Evolutionary conservation across 1,140 invertebrate species (phyloP).

Genomic region (Procambarus virginalis): DNA sequence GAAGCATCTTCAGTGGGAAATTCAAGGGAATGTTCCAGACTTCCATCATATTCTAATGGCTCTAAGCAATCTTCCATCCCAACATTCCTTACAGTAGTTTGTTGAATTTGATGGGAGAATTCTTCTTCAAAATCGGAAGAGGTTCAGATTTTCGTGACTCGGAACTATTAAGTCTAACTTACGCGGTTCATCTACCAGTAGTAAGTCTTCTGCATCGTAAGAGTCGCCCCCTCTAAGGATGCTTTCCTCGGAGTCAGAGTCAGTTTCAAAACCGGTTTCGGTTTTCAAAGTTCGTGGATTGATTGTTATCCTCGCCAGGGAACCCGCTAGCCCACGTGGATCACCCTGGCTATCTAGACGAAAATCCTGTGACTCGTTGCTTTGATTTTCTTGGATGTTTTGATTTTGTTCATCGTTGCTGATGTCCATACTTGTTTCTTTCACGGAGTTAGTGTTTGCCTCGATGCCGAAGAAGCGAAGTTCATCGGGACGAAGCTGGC

Average conservation of each 20-base stretch:
- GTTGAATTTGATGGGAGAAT: not conserved
- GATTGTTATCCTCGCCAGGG: conserved; percentile 17
- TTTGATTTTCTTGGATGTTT: not conserved
- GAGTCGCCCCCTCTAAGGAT: conserved; percentile 10
- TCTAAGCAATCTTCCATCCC: not conserved
- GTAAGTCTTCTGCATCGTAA: not conserved
- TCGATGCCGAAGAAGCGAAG: conserved; percentile 34
- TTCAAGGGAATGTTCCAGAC: not conserved
- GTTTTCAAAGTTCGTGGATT: not conserved
- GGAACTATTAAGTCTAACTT: conserved; percentile 8
- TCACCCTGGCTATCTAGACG: conserved; percentile 39
- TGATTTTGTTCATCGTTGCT: not conserved
- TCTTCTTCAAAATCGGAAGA: not conserved
- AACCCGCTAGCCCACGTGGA: not conserved
- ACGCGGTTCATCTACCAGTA: not conserved
- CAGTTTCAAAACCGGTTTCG: not conserved
- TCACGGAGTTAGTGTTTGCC: conserved; percentile 21
- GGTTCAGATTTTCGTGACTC: not conserved
- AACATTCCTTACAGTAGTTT: not conserved
- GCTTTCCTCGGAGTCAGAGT: conserved; percentile 39
- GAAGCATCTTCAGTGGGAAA: not conserved
- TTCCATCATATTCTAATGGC: not conserved
- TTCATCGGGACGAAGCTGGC: conserved; percentile 34
- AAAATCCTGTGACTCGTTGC: conserved; percentile 26
- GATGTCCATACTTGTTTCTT: not conserved